Evolutionary conservation across 2,797 vertebrate species (phyloP).

Genomic region (Chlorospingus flavigularis): DNA sequence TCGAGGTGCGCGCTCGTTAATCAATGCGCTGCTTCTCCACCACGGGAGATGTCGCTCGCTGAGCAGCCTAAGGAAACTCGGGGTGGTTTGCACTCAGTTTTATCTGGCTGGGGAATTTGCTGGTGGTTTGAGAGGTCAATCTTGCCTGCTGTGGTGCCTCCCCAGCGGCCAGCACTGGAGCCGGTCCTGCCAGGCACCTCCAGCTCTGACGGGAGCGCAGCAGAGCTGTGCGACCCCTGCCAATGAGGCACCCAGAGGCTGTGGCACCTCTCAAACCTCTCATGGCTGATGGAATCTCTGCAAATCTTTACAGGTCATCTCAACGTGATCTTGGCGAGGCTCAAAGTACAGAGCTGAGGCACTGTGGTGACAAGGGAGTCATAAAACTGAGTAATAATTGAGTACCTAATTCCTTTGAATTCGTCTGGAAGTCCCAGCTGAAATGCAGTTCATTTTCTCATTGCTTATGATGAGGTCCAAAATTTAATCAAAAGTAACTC

Average conservation of each 20-base stretch:
- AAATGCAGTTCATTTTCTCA: background rate
- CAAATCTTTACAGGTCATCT: background rate
- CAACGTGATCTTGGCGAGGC: background rate
- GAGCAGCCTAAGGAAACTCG: background rate
- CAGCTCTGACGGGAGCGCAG: background rate
- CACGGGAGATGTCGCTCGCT: background rate
- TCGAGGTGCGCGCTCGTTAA: constrained; percentile 35
- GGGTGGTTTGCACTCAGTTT: background rate
- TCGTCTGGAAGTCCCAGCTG: background rate
- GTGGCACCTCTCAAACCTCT: background rate
- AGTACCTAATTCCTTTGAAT: background rate
- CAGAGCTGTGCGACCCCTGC: background rate
- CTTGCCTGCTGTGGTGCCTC: background rate
- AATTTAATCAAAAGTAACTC: background rate
- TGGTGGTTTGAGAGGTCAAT: background rate
- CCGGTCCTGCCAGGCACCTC: background rate
- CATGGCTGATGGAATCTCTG: background rate
- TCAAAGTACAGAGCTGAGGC: background rate
- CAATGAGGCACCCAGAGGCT: background rate
- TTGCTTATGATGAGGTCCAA: background rate
- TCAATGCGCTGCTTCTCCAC: background rate
- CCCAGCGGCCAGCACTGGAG: background rate
- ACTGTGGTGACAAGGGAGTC: background rate
- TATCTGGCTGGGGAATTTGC: background rate
- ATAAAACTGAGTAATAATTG: background rate